A percentile compares a stretch with the other conserved stretches of the same genome.
Evolutionary conservation across 2,888 invertebrate species (phyloP).

Genomic region (Epistrophe eligans): DNA sequence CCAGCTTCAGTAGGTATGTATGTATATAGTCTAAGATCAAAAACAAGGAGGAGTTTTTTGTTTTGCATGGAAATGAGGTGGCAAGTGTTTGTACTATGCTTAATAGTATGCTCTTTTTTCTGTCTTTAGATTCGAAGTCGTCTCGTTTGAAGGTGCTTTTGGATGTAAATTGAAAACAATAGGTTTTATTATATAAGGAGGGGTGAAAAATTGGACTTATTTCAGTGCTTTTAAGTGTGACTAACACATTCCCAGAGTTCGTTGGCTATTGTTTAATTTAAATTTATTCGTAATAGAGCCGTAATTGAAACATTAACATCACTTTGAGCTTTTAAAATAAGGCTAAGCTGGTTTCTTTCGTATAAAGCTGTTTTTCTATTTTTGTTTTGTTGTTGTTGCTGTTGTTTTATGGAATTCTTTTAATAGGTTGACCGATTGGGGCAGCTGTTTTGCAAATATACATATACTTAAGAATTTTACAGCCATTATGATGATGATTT

Average conservation of each 20-base stretch:
- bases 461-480: not conserved
- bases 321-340: constrained; percentile 49
- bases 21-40: constrained; percentile 43
- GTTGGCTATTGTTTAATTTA: constrained; percentile 59
- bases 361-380: constrained; percentile 6
- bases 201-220: constrained; percentile 46
- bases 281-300: constrained; percentile 68
- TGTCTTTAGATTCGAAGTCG: constrained; percentile 23
- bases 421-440: constrained; percentile 25
- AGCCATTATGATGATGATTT: not conserved
- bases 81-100: constrained; percentile 52
- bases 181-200: constrained; percentile 22
- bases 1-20: not conserved
- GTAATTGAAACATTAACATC: constrained; percentile 74
- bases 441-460: constrained; percentile 22
- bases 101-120: constrained; percentile 20
- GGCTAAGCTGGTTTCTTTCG: constrained; percentile 12
- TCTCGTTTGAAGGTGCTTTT: constrained; percentile 24
- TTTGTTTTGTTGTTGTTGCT: constrained; percentile 2
- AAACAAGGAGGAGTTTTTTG: constrained; percentile 64
- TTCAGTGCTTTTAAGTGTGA: constrained; percentile 56
- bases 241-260: constrained; percentile 57
- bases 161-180: constrained; percentile 54
- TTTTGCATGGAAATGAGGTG: constrained; percentile 62
- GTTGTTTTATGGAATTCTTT: constrained; percentile 8